phyloP scores from a whole-genome alignment of 1,140 invertebrate genomes.

The Panulirus ornatus region DNA sequence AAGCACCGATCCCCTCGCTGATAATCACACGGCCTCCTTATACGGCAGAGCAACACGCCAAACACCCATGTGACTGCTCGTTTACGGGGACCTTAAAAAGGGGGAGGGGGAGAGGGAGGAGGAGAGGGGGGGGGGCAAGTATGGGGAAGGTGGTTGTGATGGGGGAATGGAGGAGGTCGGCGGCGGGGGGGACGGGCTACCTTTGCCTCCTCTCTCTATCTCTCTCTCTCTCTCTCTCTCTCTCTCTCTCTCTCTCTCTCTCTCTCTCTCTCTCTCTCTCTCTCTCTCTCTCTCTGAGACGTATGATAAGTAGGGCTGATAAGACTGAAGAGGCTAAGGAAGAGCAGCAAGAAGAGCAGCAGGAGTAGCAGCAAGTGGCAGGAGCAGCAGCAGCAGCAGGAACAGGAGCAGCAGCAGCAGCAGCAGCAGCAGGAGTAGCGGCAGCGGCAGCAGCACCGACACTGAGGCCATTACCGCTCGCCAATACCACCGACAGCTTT shows the following conservation, averaged over 20 bases:
- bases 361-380: not conserved
- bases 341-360: not conserved
- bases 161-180: not conserved
- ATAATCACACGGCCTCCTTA: slow-evolving; percentile 20
- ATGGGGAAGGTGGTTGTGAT: not conserved
- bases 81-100: not conserved
- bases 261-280: not conserved
- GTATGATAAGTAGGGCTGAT: slow-evolving; percentile 37
- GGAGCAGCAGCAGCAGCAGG: not conserved
- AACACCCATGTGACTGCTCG: slow-evolving; percentile 2
- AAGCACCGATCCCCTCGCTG: slow-evolving; percentile 8
- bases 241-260: not conserved
- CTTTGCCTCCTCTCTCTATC: not conserved
- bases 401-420: not conserved
- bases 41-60: slow-evolving; percentile 24
- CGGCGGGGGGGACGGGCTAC: not conserved
- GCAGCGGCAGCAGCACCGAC: not conserved
- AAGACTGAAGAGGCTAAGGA: not conserved
- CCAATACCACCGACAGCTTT: slow-evolving; percentile 28
- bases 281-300: not conserved
- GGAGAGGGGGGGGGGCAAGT: not conserved
- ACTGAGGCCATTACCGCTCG: slow-evolving; percentile 5
- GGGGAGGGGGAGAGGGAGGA: not conserved
- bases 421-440: slow-evolving; percentile 9
- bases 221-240: not conserved